Percentiles rank a stretch among this genome's conserved stretches.
Conservation (phyloP, 2,113 vertebrate species). For the Rallus limicola region DNA sequence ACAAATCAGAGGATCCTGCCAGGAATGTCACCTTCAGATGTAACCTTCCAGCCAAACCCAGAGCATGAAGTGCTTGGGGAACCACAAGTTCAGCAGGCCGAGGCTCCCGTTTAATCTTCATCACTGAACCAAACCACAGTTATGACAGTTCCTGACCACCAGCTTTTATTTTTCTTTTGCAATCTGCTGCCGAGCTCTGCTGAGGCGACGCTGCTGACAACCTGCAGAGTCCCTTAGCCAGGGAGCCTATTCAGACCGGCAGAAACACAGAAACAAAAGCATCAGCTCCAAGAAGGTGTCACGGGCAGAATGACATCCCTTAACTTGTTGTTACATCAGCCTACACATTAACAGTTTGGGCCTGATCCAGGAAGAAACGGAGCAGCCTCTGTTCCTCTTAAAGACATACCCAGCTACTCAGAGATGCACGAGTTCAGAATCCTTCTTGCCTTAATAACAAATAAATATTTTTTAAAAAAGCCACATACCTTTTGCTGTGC, state of each 20-base stretch:
- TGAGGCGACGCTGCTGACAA: slow-evolving; percentile 47
- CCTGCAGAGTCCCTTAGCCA: slow-evolving; percentile 39
- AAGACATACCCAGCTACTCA: background rate
- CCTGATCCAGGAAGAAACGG: background rate
- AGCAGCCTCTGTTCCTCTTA: background rate
- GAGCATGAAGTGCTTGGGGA: background rate
- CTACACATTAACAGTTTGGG: background rate
- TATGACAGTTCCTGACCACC: slow-evolving; percentile 45
- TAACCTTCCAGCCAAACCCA: background rate
- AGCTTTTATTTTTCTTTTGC: slow-evolving; percentile 51
- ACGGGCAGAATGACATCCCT: slow-evolving; percentile 50
- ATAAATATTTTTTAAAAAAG: background rate
- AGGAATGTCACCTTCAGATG: slow-evolving; percentile 45
- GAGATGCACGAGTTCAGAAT: background rate
- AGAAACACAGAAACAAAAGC: slow-evolving; percentile 23
- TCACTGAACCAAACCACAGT: slow-evolving; percentile 41
- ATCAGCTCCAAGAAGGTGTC: slow-evolving; percentile 65
- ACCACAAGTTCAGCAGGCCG: background rate
- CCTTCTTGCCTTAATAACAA: background rate
- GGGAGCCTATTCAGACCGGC: slow-evolving; percentile 35
- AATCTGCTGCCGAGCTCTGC: slow-evolving; percentile 43
- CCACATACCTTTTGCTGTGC: background rate
- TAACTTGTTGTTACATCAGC: slow-evolving; percentile 67
- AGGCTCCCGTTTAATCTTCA: background rate
- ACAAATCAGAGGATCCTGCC: background rate